Evolutionary conservation across 2,888 invertebrate genomes (phyloP).

Genomic region (Chironomus tentans): DNA sequence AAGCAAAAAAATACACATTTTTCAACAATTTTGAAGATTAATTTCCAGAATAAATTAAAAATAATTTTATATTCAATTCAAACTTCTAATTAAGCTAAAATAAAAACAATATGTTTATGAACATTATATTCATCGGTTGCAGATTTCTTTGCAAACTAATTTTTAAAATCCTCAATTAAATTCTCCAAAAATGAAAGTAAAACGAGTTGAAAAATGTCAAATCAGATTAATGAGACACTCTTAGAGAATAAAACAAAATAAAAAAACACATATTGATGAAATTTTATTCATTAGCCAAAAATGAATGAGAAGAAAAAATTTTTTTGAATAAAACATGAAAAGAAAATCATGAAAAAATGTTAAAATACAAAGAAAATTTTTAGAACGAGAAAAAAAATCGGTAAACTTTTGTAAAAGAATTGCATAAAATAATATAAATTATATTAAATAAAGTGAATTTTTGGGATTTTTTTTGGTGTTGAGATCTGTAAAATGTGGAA

Average conservation of each 20-base stretch:
- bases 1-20: too few species aligned
- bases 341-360: neutral
- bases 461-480: too few species aligned
- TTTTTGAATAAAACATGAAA: neutral
- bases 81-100: too few species aligned
- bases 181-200: neutral
- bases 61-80: too few species aligned
- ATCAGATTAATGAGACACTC: neutral
- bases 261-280: neutral
- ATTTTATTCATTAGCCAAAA: neutral
- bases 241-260: neutral
- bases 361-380: too few species aligned
- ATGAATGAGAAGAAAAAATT: neutral
- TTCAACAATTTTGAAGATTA: neutral
- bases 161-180: neutral
- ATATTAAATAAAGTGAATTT: too few species aligned
- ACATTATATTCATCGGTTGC: neutral
- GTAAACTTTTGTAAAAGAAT: neutral
- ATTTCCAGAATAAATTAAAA: too few species aligned
- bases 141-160: neutral
- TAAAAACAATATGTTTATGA: too few species aligned
- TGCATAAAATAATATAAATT: too few species aligned
- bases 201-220: neutral
- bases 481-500: too few species aligned
- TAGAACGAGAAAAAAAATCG: too few species aligned